These are phyloP conservation scores for Chrysolina haemoptera DNA, from an alignment of 2,888 invertebrate species.

Conservation along the genomic window DNA sequence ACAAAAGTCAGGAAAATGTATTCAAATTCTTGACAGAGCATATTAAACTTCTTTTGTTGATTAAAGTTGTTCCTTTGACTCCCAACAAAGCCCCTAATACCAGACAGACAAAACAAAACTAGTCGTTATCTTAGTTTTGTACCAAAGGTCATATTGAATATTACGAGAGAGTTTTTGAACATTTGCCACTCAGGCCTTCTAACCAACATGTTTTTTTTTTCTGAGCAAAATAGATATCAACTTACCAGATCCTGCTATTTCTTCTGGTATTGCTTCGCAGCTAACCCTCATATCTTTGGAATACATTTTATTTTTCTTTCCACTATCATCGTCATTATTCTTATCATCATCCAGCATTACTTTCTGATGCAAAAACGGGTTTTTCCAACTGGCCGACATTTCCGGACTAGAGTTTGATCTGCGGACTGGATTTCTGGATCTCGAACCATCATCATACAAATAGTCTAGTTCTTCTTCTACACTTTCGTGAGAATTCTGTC, in stretches of 20 bases:
- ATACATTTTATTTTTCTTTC: conserved; percentile 77
- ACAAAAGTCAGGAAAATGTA: no score
- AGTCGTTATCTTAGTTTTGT: no score
- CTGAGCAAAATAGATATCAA: background rate
- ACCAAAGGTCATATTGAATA: no score
- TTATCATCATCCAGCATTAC: conserved; percentile 59
- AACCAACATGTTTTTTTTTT: background rate
- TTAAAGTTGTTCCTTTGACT: no score
- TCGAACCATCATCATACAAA: conserved; percentile 65
- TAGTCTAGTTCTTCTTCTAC: conserved; percentile 71
- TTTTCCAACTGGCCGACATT: conserved; percentile 91
- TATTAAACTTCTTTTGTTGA: no score
- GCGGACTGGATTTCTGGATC: conserved; percentile 86
- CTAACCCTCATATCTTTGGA: conserved; percentile 86
- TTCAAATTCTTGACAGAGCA: no score
- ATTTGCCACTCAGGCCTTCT: background rate
- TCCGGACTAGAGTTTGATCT: conserved; percentile 93
- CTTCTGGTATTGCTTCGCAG: conserved; percentile 93
- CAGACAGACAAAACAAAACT: no score
- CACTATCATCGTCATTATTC: conserved; percentile 62
- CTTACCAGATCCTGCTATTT: conserved; percentile 79
- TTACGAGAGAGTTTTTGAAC: no score
- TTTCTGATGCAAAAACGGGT: conserved; percentile 75
- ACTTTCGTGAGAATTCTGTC: conserved; percentile 73
- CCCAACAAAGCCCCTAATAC: no score